Conservation (phyloP, 2,888 invertebrate genomes). For the Pyrrhosoma nymphula region DNA sequence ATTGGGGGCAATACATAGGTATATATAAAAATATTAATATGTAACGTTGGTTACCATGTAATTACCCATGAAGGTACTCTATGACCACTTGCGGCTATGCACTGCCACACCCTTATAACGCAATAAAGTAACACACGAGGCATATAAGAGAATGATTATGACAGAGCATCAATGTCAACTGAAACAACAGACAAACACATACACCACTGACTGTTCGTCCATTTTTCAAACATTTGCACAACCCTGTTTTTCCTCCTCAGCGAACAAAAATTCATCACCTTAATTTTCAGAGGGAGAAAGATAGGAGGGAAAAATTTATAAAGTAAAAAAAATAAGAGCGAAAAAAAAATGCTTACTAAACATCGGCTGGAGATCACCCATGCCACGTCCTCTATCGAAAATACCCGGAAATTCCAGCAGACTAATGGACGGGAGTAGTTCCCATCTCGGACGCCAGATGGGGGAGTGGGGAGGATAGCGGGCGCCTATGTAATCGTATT, state of each 20-base stretch:
- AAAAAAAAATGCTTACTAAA: background rate
- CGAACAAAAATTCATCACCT: background rate
- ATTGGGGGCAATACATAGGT: too few relatives aligned
- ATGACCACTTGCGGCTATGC: background rate
- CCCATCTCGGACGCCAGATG: background rate
- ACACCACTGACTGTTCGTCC: background rate
- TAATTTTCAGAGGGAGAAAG: background rate
- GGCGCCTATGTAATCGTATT: constrained; percentile 41
- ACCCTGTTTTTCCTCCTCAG: background rate
- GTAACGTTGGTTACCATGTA: too few relatives aligned
- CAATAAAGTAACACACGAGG: background rate
- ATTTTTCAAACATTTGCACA: constrained; percentile 33
- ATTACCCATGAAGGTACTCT: too few relatives aligned
- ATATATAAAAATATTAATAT: too few relatives aligned
- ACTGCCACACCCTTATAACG: background rate
- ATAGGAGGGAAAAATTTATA: background rate
- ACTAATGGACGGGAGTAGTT: constrained; percentile 13
- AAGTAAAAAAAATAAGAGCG: background rate
- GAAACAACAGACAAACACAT: background rate
- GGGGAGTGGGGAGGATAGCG: background rate
- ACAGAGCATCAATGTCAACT: constrained; percentile 27
- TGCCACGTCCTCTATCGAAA: background rate
- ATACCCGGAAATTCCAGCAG: background rate
- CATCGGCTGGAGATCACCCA: background rate
- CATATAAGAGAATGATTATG: background rate